Base-by-base conservation (phyloP, 2,113 vertebrate genomes). In the Colaptes auratus region DNA sequence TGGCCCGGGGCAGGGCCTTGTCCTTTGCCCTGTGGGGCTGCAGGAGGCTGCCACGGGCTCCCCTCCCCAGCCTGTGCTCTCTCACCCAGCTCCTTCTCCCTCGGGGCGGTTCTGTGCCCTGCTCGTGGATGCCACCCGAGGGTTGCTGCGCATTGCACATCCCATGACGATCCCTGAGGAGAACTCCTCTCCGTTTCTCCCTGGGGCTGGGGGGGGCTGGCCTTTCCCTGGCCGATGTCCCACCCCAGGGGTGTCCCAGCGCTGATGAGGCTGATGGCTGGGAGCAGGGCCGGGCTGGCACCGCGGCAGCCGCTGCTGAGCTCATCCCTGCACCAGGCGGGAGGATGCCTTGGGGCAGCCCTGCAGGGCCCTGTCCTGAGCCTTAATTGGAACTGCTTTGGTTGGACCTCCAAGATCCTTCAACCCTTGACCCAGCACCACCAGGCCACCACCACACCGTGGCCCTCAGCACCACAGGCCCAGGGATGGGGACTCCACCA, bases 221-320 rank as follows among this genome's bases (percentile, higher is more conserved):
- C 28, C 5, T 86, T 91, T 92, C 85, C 3, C 0, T 31, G 46
- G 63, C 1, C 28, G 67, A 83, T 67, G 60, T 74, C 59, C 88
- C 61, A 15, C 27, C 0, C 3, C 63, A 80, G n/a, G n/a, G n/a
- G 25, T 56, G 24, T 89, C 65, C 28, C 17, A 10, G 63, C 80
- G 79, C 80, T 95, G 82, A 91, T 36, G 67, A 86, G 85, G 44
- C 25, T 25, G 66, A 89, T 92, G 88, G 91, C 87, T 78, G 69
- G 60, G 82, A 70, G 64, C 64, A 35, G 82, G 36, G 36, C 36
- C 9, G 36, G 36, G 9, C 8, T 36, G 36, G 36, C 36, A 36
- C 36, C 36, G 9, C 8, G 36, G 36, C 36, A 36, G 8, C 36
- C 9, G 36, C 36, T 36, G 36, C 36, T 36, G 84, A 84, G 89